Evolutionary conservation across 2,113 vertebrate species (phyloP), one percentile per base, ranked within the genome.

Genomic region (Piaya cayana): DNA sequence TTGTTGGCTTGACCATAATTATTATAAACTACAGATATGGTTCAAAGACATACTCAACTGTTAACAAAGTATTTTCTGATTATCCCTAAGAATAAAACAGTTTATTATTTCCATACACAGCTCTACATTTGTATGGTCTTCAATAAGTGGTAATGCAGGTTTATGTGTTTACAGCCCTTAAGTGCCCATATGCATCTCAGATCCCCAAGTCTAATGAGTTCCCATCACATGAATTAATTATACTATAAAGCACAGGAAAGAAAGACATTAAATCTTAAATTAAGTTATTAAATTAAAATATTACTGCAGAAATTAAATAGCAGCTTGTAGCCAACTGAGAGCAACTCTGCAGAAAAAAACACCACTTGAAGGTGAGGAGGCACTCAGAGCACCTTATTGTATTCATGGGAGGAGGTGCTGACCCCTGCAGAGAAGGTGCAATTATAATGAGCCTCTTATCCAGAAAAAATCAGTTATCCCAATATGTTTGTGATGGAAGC

Each of bases 271-370:
- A 88, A 86, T 88, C 80, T 90, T 80, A 92, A 68, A 93, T 95
- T 94, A 94, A 94, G 81, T 91, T 95, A 94, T 92, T 88, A 77
- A 82, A 92, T 83, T 79, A 93, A 96, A 96, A 88, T 95, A 94
- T 88, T 83, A 62, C 65, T 75, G 32, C 43, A 91, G 58, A 92
- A 93, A 93, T 92, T 86, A 76, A 93, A 21, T 49, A 92, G 68
- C 88, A 88, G 76, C 56, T 68, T 94, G 53, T 70, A 86, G 71
- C 82, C 90, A 9, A 1, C 75, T 79, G 77, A 90, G 94, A 94
- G 65, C 76, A 45, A 77, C 47, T 93, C 91, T 86, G 67, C 79
- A 88, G 88, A 69, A 42, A 78, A 86, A 92, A 93, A 36, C 30
- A 81, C 37, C 56, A 42, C 90, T 93, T 84, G 53, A 80, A 96